Base-by-base conservation (phyloP, 2,888 invertebrate genomes). In the Habroteleia sp. region DNA sequence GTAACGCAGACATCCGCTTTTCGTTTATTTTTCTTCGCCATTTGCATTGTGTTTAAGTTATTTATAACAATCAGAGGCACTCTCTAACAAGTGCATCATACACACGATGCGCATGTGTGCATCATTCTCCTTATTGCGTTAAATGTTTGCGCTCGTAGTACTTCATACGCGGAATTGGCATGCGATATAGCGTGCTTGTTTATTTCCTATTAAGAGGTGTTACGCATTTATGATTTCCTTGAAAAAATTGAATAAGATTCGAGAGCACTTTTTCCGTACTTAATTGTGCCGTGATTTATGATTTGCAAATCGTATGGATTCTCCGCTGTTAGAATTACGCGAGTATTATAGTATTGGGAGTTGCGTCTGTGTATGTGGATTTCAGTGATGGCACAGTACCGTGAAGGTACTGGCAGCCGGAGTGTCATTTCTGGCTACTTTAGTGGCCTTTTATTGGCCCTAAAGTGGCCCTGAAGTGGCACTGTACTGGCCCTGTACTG, bases 181-280 rank as follows among this genome's bases (percentile, higher is more conserved):
- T 77, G 77, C 77, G 60, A 74, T 75, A 52, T 77, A 50, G 77
- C 77, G 77, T 77, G 77, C 63, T 42, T 44, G 56, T 68, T 76
- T 71, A 66, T 68, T 71, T 71, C 71, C 63, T 71, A 71, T 69
- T 69, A 73, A 66, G 54, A 68, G 62, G 66, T 66, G 66, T 54
- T 74, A 62, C 74, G 66, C 74, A 54, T 66, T 68, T 62, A 66
- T 62, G 54, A 74, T 68, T 66, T 56, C 54, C 58, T 60, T 11
- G 27, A 33, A 54, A 68, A 41, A 58, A 72, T 50, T 25, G 10
- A 54, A 62, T 29, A 46, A 16, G 39, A 54, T 56, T 73, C 11
- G 48, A 54, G 48, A 56, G 42, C 25, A 65, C 52, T 54, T 71
- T 63, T 58, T 52, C 52, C 35, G 56, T 58, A 31, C 42, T 48